These are phyloP conservation scores for Acholoe squamosa DNA, from an alignment of 2,888 invertebrate genomes.

Conservation along the genomic window DNA sequence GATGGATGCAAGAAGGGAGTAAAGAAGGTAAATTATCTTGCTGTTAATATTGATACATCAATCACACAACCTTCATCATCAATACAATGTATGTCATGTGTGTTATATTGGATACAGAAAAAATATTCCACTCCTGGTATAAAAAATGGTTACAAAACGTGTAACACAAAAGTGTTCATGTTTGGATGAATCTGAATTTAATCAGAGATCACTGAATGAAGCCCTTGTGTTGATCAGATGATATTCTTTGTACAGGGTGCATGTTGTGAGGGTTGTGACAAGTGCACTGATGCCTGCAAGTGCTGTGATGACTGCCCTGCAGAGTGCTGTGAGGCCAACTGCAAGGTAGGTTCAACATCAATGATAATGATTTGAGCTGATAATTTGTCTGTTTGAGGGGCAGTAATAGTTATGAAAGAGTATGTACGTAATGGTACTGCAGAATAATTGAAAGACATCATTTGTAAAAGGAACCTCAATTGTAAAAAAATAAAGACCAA, in stretches of 20 bases:
- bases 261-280: not conserved
- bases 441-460: not conserved
- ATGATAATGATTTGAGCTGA: not conserved
- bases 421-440: not conserved
- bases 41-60: not conserved
- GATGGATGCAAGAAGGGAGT: not conserved
- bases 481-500: too few relatives aligned
- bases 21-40: not conserved
- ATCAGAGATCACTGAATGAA: too few relatives aligned
- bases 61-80: not conserved
- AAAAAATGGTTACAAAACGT: not conserved
- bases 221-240: too few relatives aligned
- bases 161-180: not conserved
- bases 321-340: not conserved
- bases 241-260: not conserved
- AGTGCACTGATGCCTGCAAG: slow-evolving; percentile 11
- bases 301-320: not conserved
- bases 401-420: not conserved
- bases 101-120: not conserved
- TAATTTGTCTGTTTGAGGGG: too few relatives aligned
- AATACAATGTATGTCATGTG: not conserved
- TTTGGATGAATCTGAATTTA: too few relatives aligned
- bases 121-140: not conserved
- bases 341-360: not conserved
- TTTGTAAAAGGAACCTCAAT: not conserved